Base-by-base conservation (phyloP, 1,140 invertebrate species). In the Cylas formicarius region DNA sequence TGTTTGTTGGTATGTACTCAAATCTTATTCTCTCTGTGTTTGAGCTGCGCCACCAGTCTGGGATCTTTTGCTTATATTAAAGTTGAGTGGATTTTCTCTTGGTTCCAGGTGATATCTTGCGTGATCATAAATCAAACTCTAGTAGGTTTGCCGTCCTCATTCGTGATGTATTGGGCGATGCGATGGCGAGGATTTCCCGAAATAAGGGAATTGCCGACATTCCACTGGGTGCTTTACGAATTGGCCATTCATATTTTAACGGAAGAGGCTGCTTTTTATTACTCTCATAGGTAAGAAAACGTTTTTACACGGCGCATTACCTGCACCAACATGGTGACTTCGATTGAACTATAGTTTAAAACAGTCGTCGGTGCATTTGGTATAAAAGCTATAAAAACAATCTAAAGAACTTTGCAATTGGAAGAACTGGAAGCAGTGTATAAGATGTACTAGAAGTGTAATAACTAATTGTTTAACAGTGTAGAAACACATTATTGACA, bases 211-310 rank as follows among this genome's bases (percentile, higher is more conserved):
- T 65, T 92, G 31, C 88, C 88, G 1, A 84, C 83, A 2, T 88
- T 90, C 56, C 83, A 86, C 50, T 85, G 84, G 82, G 82, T 88
- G 4, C 67, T 90, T 5, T 74, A 82, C 20, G 84, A 91, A 65
- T 69, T 90, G 14, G 78, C 77, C 4, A 69, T 88, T 11, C 86
- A 82, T 63, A 81, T 86, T 49, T 62, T 91, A 14, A 75, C 84
- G 46, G 86, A 91, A 66, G 88, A 92, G 67, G 72, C 88, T 50
- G 77, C 76, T 46, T 91, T 93, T 66, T 92, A 91, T 64, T 92
- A 92, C 63, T 84, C 82, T 4, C 89, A 91, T 65, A 79, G 85
- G 80, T 82, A 69, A n/a, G n/a, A n/a, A n/a, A n/a, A n/a, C n/a
- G n/a, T n/a, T 33, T 8, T 11, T 26, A 26, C n/a, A 26, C 8